Conservation (phyloP, 2,888 invertebrate genomes). For the Tiphia femorata region DNA sequence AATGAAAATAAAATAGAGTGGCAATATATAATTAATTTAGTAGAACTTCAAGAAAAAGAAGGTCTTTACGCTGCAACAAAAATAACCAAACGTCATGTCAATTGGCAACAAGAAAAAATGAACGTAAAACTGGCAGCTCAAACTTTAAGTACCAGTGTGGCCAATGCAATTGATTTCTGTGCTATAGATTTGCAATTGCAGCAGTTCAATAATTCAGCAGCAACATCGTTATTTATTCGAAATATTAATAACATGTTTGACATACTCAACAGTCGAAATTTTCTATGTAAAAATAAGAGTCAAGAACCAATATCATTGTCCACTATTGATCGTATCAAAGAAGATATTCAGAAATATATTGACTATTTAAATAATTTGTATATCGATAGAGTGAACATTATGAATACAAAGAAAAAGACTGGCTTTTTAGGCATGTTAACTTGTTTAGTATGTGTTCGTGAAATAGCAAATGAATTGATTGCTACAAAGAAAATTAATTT, state of each 20-base stretch:
- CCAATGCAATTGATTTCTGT: slow-evolving; percentile 1
- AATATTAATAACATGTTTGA: slow-evolving; percentile 7
- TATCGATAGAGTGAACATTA: neutral
- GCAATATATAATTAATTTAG: neutral
- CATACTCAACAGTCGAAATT: too few species aligned
- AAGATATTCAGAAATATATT: too few species aligned
- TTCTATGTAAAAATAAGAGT: too few species aligned
- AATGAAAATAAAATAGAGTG: neutral
- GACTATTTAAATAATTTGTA: neutral
- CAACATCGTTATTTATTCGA: slow-evolving; percentile 1
- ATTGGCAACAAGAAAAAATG: slow-evolving; percentile 1
- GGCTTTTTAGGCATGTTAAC: slow-evolving; percentile 3
- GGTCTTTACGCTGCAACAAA: neutral
- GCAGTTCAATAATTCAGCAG: neutral
- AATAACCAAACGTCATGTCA: neutral
- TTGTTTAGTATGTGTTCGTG: slow-evolving; percentile 1
- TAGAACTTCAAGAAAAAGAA: too few species aligned
- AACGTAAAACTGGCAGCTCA: neutral
- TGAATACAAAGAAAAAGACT: neutral
- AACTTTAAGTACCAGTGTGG: neutral
- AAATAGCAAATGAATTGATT: neutral
- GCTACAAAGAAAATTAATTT: neutral
- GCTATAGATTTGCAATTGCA: neutral
- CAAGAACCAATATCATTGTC: too few species aligned
- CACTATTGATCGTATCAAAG: too few species aligned